Percentiles rank a stretch among this genome's conserved stretches.
These are phyloP conservation scores for Pseudomugil tenellus DNA, from an alignment of 2,797 vertebrate species.

Conservation along the genomic window DNA sequence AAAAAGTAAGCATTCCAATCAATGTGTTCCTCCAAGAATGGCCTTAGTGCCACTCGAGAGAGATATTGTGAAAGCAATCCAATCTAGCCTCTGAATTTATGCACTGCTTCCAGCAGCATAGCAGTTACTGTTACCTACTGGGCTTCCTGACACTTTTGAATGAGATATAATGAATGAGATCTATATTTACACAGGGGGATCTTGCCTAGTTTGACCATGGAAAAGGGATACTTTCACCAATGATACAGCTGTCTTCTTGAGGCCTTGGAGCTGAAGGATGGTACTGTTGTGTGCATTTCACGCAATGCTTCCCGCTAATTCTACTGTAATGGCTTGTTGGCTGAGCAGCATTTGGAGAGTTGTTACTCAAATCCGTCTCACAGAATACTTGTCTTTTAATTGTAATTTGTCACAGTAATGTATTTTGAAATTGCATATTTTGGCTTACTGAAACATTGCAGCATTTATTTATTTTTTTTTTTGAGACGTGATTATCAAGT, in stretches of 20 bases:
- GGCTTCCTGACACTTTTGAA: slow-evolving; percentile 62
- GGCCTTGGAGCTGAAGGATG: slow-evolving; percentile 13
- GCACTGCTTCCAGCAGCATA: slow-evolving; percentile 37
- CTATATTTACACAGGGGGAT: slow-evolving; percentile 34
- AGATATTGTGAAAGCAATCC: slow-evolving; percentile 50
- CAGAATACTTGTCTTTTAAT: neutral
- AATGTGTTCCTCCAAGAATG: slow-evolving; percentile 33
- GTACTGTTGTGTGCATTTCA: slow-evolving; percentile 30
- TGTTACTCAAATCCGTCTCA: neutral
- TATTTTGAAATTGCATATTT: neutral
- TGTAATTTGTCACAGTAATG: neutral
- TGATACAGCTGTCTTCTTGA: slow-evolving; percentile 35
- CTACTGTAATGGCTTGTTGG: slow-evolving; percentile 9
- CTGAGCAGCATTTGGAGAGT: neutral
- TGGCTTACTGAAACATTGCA: neutral
- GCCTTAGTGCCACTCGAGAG: slow-evolving; percentile 38
- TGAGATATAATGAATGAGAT: slow-evolving; percentile 61
- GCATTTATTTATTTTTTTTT: neutral
- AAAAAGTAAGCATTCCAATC: slow-evolving; percentile 29
- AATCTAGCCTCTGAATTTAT: slow-evolving; percentile 57
- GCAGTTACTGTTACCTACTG: slow-evolving; percentile 30
- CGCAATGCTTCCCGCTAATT: slow-evolving; percentile 30
- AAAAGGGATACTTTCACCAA: slow-evolving; percentile 39
- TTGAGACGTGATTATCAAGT: neutral
- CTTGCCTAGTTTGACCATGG: slow-evolving; percentile 25